phyloP scores from a whole-genome alignment of 2,888 invertebrate species.

The Nasonia oneida region DNA sequence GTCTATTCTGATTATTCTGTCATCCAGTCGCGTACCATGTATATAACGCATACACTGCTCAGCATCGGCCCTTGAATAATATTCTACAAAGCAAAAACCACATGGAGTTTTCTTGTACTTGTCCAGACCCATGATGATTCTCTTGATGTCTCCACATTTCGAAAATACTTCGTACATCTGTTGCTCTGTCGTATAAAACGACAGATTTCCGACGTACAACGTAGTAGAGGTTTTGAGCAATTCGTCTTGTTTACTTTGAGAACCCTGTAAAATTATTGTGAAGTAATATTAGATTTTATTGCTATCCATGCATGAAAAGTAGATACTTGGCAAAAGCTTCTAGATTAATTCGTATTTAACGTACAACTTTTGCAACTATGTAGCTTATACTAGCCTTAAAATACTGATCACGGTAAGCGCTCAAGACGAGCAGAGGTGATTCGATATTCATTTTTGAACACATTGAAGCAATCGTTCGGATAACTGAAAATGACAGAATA shows the following conservation, averaged over 20 bases:
- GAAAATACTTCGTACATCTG: slow-evolving; percentile 98
- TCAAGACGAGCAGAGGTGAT: slow-evolving; percentile 87
- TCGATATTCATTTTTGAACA: slow-evolving; percentile 46
- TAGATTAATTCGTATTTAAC: too few species aligned
- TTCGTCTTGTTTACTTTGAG: slow-evolving; percentile 91
- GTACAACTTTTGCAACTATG: background rate
- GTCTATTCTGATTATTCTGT: slow-evolving; percentile 97
- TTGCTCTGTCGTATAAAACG: slow-evolving; percentile 99
- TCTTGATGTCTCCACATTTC: slow-evolving; percentile 95
- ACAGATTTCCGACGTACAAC: slow-evolving; percentile 97
- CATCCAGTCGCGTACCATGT: slow-evolving; percentile 97
- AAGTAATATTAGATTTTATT: background rate
- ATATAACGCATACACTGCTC: slow-evolving; percentile 94
- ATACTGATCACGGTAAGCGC: slow-evolving; percentile 97
- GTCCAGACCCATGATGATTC: slow-evolving; percentile 98
- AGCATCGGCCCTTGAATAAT: slow-evolving; percentile 87
- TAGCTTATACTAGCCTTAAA: slow-evolving; percentile 86
- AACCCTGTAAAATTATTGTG: slow-evolving; percentile 83
- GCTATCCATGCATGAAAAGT: too few species aligned
- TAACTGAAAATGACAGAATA: background rate
- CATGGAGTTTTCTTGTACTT: slow-evolving; percentile 99
- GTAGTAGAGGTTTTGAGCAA: slow-evolving; percentile 88
- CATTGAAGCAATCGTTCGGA: background rate
- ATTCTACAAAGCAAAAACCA: slow-evolving; percentile 99
- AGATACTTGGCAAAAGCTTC: too few species aligned